These are phyloP conservation scores for Dendrolimus kikuchii DNA, from an alignment of 1,140 invertebrate genomes.

Conservation along the genomic window DNA sequence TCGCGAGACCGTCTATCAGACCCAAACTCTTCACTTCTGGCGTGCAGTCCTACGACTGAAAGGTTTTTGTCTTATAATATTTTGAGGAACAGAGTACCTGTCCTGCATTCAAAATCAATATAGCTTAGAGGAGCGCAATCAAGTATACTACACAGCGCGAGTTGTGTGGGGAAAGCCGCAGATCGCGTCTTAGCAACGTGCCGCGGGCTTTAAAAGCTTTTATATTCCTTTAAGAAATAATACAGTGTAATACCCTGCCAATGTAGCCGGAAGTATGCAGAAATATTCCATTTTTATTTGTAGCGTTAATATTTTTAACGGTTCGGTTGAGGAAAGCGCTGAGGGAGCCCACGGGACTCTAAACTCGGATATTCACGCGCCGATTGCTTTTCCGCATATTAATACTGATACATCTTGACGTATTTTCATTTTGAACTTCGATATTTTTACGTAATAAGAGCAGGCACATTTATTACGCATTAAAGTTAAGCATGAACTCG, in stretches of 20 bases:
- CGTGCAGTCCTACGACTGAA: neutral
- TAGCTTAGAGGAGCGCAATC: conserved; percentile 31
- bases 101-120: conserved; percentile 47
- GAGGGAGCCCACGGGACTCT: conserved; percentile 40
- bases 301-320: conserved; percentile 50
- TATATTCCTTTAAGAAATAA: conserved; percentile 63
- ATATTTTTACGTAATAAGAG: conserved; percentile 5
- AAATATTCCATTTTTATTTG: conserved; percentile 68
- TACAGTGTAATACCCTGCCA: conserved; percentile 53
- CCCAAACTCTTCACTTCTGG: no score
- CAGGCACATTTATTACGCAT: no score
- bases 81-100: neutral
- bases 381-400: conserved; percentile 35
- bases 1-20: no score
- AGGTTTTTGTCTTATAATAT: neutral
- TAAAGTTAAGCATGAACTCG: no score
- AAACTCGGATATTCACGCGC: conserved; percentile 59
- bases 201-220: conserved; percentile 65
- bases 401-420: conserved; percentile 51
- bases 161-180: conserved; percentile 31
- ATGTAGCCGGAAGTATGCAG: conserved; percentile 45
- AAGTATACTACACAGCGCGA: conserved; percentile 20
- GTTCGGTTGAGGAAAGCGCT: conserved; percentile 27
- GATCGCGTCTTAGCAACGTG: conserved; percentile 50
- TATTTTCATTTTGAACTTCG: conserved; percentile 16